Percentiles rank a stretch among this genome's conserved stretches.
Conservation (phyloP, 2,113 vertebrate genomes). For the Bufo gargarizans region DNA sequence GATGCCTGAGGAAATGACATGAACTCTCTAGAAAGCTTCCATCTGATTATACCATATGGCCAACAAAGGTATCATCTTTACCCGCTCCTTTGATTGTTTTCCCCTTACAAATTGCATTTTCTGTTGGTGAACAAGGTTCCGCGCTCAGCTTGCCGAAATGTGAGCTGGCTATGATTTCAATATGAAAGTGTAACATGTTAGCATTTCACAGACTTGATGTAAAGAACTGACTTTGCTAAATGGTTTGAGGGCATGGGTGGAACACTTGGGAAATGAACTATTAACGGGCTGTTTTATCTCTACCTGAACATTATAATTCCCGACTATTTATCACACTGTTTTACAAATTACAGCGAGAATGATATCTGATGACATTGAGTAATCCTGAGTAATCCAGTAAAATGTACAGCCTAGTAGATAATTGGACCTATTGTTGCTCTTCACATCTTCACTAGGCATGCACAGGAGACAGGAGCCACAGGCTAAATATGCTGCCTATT, state of each 20-base stretch:
- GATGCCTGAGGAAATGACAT: constrained; percentile 59
- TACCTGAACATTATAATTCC: constrained; percentile 57
- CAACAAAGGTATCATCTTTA: constrained; percentile 58
- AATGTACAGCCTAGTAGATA: constrained; percentile 46
- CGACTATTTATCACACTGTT: constrained; percentile 57
- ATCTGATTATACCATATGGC: constrained; percentile 60
- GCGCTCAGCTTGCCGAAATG: constrained; percentile 45
- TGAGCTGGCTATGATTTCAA: constrained; percentile 57
- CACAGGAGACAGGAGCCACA: constrained; percentile 13
- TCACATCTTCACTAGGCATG: constrained; percentile 32
- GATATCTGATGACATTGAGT: constrained; percentile 60
- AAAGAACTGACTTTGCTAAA: constrained; percentile 59
- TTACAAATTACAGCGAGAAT: constrained; percentile 57
- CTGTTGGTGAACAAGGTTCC: constrained; percentile 52
- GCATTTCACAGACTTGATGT: constrained; percentile 56
- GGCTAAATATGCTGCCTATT: constrained; percentile 21
- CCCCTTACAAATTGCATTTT: constrained; percentile 59
- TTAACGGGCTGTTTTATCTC: constrained; percentile 57
- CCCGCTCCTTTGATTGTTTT: constrained; percentile 57
- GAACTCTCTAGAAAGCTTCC: constrained; percentile 56
- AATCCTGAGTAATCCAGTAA: constrained; percentile 57
- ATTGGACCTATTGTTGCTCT: constrained; percentile 49
- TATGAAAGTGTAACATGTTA: constrained; percentile 57
- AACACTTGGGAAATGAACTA: constrained; percentile 58
- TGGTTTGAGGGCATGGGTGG: constrained; percentile 55